phyloP scores from a whole-genome alignment of 2,113 vertebrate species.

The Urocynchramus pylzowi region DNA sequence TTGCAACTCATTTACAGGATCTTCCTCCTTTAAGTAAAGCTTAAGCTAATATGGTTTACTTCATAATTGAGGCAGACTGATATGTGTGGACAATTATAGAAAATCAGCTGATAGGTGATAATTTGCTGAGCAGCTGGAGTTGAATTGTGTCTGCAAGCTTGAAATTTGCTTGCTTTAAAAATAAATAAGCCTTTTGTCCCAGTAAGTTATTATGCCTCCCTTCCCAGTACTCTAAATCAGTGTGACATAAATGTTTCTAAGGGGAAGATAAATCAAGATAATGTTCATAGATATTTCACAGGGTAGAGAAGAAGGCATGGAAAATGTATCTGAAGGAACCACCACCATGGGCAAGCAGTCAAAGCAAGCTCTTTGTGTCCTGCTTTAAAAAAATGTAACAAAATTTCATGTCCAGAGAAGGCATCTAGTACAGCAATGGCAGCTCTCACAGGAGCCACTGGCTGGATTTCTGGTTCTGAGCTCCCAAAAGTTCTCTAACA shows the following conservation, averaged over 20 bases:
- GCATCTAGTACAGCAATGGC: background rate
- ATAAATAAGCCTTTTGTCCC: constrained; percentile 41
- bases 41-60: constrained; percentile 32
- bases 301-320: background rate
- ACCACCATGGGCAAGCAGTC: background rate
- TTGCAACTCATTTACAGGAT: background rate
- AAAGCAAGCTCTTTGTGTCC: background rate
- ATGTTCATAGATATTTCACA: background rate
- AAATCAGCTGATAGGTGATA: constrained; percentile 48
- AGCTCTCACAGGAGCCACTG: background rate
- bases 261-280: constrained; percentile 14
- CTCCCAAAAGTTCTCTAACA: background rate
- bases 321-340: background rate
- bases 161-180: constrained; percentile 30
- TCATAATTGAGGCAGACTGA: constrained; percentile 32
- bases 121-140: constrained; percentile 54
- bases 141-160: constrained; percentile 50
- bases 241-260: background rate
- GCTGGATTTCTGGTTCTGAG: background rate
- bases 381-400: background rate
- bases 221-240: background rate
- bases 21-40: constrained; percentile 21
- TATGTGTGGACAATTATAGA: constrained; percentile 24
- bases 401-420: background rate
- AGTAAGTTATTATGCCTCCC: constrained; percentile 4